Percentiles rank a stretch among this genome's conserved stretches.
These are phyloP conservation scores for Pelvicachromis taeniatus DNA, from an alignment of 2,113 vertebrate species.

Conservation along the genomic window DNA sequence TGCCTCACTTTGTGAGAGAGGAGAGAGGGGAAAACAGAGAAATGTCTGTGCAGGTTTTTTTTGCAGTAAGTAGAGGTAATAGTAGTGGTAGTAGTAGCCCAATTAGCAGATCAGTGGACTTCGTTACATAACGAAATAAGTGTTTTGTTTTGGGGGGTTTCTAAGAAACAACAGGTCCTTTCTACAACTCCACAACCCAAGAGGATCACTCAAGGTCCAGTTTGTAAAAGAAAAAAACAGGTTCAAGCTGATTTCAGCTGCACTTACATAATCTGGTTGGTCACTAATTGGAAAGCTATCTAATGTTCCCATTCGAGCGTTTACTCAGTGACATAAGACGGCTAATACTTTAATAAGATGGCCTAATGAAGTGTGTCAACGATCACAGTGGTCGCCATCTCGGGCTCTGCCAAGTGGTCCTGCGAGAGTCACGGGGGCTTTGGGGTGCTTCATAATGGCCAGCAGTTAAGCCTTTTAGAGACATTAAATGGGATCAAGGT, in stretches of 20 bases:
- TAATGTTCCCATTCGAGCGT: neutral
- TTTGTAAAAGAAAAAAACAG: neutral
- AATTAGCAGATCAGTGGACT: neutral
- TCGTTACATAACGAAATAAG: neutral
- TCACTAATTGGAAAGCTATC: slow-evolving; percentile 20
- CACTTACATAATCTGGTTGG: slow-evolving; percentile 28
- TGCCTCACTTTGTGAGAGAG: neutral
- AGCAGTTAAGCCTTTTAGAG: neutral
- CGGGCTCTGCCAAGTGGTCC: neutral
- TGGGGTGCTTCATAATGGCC: neutral
- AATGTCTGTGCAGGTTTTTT: neutral
- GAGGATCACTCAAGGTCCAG: slow-evolving; percentile 1
- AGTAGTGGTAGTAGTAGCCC: neutral
- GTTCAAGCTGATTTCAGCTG: slow-evolving; percentile 26
- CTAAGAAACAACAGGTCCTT: neutral
- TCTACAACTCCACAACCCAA: neutral
- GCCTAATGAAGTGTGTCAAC: slow-evolving; percentile 34
- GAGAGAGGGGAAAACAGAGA: neutral
- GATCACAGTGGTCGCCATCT: neutral
- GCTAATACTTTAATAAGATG: slow-evolving; percentile 42
- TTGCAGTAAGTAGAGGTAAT: neutral
- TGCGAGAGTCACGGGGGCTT: neutral
- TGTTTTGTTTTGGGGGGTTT: neutral
- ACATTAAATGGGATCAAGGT: neutral
- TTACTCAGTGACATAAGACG: slow-evolving; percentile 21